phyloP scores from a whole-genome alignment of 2,797 vertebrate genomes.

The Sphenopsis melanotis region DNA sequence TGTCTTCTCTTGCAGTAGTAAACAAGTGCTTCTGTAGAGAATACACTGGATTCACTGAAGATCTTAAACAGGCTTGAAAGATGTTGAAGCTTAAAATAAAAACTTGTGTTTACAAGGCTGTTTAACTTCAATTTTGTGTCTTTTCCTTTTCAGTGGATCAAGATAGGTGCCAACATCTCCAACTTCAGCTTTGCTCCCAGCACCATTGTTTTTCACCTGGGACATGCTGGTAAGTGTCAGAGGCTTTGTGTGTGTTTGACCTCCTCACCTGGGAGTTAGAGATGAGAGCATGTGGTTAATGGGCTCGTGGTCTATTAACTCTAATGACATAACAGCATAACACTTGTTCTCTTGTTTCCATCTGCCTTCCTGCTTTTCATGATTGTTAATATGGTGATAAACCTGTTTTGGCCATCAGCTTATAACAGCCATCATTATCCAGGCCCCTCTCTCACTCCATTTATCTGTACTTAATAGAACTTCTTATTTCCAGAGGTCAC shows the following conservation, averaged over 20 bases:
- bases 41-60: neutral
- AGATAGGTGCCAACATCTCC: conserved; percentile 96
- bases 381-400: conserved; percentile 69
- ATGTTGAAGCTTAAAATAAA: neutral
- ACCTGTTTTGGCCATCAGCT: conserved; percentile 68
- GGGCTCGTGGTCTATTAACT: conserved; percentile 71
- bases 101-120: neutral
- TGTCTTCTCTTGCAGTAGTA: neutral
- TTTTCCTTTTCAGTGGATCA: conserved; percentile 87
- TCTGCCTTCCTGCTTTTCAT: conserved; percentile 69
- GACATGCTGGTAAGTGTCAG: conserved; percentile 89
- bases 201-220: conserved; percentile 91
- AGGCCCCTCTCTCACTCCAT: conserved; percentile 45
- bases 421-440: conserved; percentile 66
- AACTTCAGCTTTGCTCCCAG: conserved; percentile 96
- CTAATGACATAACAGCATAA: conserved; percentile 79
- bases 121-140: neutral
- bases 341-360: conserved; percentile 66
- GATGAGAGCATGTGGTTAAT: conserved; percentile 61
- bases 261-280: conserved; percentile 61
- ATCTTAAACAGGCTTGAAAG: neutral
- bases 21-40: neutral
- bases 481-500: conserved; percentile 64
- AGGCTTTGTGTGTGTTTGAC: conserved; percentile 65
- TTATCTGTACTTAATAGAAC: conserved; percentile 67